Evolutionary conservation across 2,113 vertebrate species (phyloP).

Genomic region (Gadus chalcogrammus): DNA sequence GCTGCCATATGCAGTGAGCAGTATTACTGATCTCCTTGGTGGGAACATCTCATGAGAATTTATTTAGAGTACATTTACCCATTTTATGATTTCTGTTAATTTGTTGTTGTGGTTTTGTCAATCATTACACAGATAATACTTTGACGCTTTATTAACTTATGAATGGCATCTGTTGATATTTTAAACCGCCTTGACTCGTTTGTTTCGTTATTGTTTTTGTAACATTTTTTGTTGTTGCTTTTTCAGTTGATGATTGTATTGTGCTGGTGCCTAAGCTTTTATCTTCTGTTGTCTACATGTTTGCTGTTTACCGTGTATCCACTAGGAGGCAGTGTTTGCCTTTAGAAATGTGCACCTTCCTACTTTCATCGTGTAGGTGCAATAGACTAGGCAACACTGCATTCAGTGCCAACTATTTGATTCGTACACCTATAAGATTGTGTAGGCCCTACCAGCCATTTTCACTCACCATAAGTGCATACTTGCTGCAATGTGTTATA

Average conservation of each 20-base stretch:
- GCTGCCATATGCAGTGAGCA: slow-evolving; percentile 58
- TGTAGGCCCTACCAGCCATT: background rate
- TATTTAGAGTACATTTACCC: slow-evolving; percentile 44
- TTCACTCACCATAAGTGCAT: slow-evolving; percentile 3
- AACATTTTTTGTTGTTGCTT: slow-evolving; percentile 17
- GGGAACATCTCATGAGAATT: slow-evolving; percentile 43
- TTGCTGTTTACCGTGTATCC: slow-evolving; percentile 40
- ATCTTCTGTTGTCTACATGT: slow-evolving; percentile 27
- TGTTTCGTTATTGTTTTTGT: background rate
- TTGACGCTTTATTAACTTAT: slow-evolving; percentile 64
- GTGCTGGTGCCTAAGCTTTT: slow-evolving; percentile 37
- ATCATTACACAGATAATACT: slow-evolving; percentile 44
- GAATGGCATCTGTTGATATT: slow-evolving; percentile 52
- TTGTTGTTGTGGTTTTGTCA: slow-evolving; percentile 38
- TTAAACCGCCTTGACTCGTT: slow-evolving; percentile 47
- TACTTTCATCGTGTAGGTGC: background rate
- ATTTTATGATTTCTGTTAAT: slow-evolving; percentile 44
- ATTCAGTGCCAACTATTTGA: slow-evolving; percentile 37
- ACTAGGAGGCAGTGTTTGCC: slow-evolving; percentile 66
- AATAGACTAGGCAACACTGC: slow-evolving; percentile 11
- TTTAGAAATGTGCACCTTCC: slow-evolving; percentile 57
- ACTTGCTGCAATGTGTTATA: slow-evolving; percentile 25
- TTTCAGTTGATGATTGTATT: slow-evolving; percentile 32
- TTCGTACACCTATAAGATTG: slow-evolving; percentile 2
- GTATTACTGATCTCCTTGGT: slow-evolving; percentile 59